A percentile compares a stretch with the other conserved stretches of the same genome.
phyloP scores from a whole-genome alignment of 2,113 vertebrate species.

The Nothoprocta pentlandii region DNA sequence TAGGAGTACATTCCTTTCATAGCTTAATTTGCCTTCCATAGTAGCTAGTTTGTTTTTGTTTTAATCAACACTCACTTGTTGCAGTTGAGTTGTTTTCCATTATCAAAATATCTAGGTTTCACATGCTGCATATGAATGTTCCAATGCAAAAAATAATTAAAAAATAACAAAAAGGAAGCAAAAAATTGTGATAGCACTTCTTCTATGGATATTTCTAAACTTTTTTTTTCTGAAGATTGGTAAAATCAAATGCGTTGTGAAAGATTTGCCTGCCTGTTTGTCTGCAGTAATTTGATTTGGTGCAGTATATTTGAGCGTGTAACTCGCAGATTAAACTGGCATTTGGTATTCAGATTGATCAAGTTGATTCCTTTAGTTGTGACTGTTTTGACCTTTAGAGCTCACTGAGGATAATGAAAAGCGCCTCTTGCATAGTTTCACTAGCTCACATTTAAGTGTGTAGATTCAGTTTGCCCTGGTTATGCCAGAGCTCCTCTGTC shows the following conservation, averaged over 20 bases:
- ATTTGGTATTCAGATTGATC: background rate
- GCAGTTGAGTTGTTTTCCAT: background rate
- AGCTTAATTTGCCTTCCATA: background rate
- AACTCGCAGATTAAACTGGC: background rate
- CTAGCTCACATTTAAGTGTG: background rate
- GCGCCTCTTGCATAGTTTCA: background rate
- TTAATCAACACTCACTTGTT: background rate
- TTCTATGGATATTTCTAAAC: background rate
- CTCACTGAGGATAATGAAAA: background rate
- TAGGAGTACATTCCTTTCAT: background rate
- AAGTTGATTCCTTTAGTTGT: background rate
- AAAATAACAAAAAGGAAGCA: background rate
- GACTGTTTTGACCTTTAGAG: background rate
- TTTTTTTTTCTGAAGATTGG: background rate
- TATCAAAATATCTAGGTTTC: background rate
- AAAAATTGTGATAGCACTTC: background rate
- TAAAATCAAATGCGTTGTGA: background rate
- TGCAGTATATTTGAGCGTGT: background rate
- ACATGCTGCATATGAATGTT: background rate
- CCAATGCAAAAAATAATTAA: background rate
- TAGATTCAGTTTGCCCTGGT: background rate
- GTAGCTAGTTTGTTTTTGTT: background rate
- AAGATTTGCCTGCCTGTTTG: background rate
- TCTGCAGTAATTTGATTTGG: background rate
- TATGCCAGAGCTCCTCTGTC: background rate